Evolutionary conservation across 2,113 vertebrate species (phyloP).

Genomic region (Cephalopholis sonnerati): DNA sequence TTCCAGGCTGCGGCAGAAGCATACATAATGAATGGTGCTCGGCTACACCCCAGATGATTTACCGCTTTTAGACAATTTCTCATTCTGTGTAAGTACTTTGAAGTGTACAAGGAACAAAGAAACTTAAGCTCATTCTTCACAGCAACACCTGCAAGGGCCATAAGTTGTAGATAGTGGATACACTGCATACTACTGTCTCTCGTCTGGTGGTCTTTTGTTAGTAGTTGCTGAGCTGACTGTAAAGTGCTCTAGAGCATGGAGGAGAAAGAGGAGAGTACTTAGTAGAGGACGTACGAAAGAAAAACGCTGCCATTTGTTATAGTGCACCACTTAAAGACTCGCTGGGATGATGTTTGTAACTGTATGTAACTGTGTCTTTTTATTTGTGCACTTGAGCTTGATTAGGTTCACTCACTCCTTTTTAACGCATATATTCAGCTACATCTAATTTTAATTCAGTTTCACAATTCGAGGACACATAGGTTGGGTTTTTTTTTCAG

Average conservation of each 20-base stretch:
- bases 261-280: constrained; percentile 16
- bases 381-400: not conserved
- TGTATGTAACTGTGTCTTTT: not conserved
- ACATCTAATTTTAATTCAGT: not conserved
- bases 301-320: constrained; percentile 7
- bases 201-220: constrained; percentile 46
- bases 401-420: not conserved
- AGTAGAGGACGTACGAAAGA: constrained; percentile 22
- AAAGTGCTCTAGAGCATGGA: not conserved
- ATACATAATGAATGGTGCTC: constrained; percentile 49
- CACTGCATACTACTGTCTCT: constrained; percentile 11
- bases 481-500: not conserved
- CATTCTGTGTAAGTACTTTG: constrained; percentile 27
- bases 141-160: constrained; percentile 35
- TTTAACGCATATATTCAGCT: not conserved
- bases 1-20: constrained; percentile 12
- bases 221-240: constrained; percentile 21
- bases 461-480: not conserved
- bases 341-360: not conserved
- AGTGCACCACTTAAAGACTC: not conserved
- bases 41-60: constrained; percentile 47
- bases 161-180: constrained; percentile 7
- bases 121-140: constrained; percentile 55
- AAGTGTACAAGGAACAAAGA: constrained; percentile 34
- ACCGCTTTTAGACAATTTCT: constrained; percentile 41